Evolutionary conservation across 2,797 vertebrate species (phyloP).

Genomic region (Mallotus villosus): DNA sequence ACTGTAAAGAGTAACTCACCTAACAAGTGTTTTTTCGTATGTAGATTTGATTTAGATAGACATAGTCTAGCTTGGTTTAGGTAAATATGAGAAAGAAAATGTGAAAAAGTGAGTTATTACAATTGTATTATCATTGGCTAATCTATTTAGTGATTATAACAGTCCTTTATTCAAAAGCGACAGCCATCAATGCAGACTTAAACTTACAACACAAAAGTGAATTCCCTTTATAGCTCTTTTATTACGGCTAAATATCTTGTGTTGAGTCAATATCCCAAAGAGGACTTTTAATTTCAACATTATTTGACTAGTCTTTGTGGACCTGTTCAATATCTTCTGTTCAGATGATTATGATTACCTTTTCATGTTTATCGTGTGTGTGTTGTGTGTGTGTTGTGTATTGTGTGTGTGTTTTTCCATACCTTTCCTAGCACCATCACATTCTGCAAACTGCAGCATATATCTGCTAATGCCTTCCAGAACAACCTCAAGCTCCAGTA

Average conservation of each 20-base stretch:
- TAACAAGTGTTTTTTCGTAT: no score
- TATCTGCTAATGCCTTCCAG: constrained; percentile 75
- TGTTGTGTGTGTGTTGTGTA: constrained; percentile 15
- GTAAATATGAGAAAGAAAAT: no score
- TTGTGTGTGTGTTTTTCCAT: constrained; percentile 15
- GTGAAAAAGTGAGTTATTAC: no score
- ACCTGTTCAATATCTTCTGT: not conserved
- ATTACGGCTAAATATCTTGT: not conserved
- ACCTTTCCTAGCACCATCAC: constrained; percentile 70
- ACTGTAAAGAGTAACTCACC: no score
- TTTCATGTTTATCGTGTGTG: not conserved
- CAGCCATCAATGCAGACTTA: constrained; percentile 1
- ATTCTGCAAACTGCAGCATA: constrained; percentile 67
- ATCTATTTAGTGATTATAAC: no score
- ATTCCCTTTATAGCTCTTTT: constrained; percentile 10
- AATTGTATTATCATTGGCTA: no score
- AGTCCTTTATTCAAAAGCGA: not conserved
- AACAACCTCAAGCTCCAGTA: constrained; percentile 78
- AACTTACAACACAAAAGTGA: not conserved
- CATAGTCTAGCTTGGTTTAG: no score
- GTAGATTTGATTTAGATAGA: no score
- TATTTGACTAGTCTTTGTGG: not conserved
- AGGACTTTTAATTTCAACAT: not conserved
- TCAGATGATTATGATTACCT: not conserved
- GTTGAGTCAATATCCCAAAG: not conserved